These are phyloP conservation scores for Labeo catla DNA, from an alignment of 2,113 vertebrate genomes.

Conservation along the genomic window DNA sequence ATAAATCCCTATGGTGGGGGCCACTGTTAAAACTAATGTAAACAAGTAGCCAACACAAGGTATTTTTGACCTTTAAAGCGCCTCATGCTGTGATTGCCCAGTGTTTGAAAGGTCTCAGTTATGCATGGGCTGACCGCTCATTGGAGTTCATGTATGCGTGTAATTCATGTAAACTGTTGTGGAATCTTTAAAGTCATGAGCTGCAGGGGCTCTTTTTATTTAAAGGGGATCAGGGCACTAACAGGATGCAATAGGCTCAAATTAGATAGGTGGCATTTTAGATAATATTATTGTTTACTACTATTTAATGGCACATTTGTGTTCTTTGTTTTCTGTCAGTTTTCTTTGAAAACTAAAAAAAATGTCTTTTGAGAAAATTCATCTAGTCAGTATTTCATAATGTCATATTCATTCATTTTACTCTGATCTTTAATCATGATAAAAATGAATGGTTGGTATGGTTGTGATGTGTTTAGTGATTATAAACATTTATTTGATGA, in stretches of 20 bases:
- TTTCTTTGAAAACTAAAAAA: too few species aligned
- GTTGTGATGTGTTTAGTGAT: too few species aligned
- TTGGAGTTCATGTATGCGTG: conserved; percentile 50
- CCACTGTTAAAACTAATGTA: conserved; percentile 31
- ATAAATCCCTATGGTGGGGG: conserved; percentile 7
- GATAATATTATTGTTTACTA: neutral
- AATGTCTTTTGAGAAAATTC: neutral
- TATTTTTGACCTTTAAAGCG: conserved; percentile 21
- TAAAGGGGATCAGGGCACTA: neutral
- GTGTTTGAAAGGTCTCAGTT: conserved; percentile 26
- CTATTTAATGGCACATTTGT: neutral
- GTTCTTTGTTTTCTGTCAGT: neutral
- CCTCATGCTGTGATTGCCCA: conserved; percentile 18
- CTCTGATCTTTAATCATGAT: too few species aligned
- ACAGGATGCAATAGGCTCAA: neutral
- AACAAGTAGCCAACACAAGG: conserved; percentile 37
- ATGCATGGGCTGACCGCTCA: neutral
- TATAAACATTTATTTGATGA: too few species aligned
- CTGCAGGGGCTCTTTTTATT: conserved; percentile 35
- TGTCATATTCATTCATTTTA: neutral
- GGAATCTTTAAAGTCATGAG: conserved; percentile 40
- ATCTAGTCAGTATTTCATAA: neutral
- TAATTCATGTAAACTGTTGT: conserved; percentile 25
- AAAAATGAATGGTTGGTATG: too few species aligned
- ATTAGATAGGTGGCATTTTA: neutral